phyloP scores from a whole-genome alignment of 2,888 invertebrate genomes.

The Amphipoea oculea region DNA sequence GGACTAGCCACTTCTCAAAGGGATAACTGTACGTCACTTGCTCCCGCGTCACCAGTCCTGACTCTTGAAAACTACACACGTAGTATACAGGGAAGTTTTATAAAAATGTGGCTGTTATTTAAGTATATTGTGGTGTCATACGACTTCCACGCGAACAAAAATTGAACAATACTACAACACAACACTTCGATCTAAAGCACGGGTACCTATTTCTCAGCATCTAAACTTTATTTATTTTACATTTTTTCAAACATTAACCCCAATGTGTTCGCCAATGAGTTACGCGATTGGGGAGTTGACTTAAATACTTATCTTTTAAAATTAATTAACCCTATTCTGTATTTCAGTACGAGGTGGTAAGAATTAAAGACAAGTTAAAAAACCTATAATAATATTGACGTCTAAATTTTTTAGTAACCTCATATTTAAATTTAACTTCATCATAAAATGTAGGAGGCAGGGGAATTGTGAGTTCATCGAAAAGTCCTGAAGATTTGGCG shows the following conservation, averaged over 20 bases:
- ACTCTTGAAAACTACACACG: background rate
- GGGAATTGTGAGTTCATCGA: slow-evolving; percentile 79
- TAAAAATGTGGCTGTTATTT: background rate
- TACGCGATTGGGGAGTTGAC: background rate
- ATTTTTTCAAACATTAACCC: background rate
- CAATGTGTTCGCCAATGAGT: background rate
- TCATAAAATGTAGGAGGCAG: slow-evolving; percentile 72
- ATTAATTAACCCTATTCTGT: background rate
- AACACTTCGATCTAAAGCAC: background rate
- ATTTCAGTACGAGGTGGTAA: slow-evolving; percentile 74
- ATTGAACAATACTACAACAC: background rate
- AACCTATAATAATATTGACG: background rate
- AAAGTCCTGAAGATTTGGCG: slow-evolving; percentile 74
- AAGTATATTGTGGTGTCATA: background rate
- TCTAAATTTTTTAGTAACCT: background rate
- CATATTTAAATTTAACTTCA: background rate
- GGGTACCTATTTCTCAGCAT: background rate
- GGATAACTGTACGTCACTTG: background rate
- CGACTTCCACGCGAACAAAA: background rate
- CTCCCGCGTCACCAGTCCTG: background rate
- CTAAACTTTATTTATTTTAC: background rate
- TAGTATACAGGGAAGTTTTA: background rate
- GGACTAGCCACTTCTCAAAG: background rate
- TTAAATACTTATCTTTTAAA: background rate
- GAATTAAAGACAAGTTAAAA: slow-evolving; percentile 34